Base-by-base conservation (phyloP, 2,888 invertebrate genomes). In the Eupelmus urozonus region DNA sequence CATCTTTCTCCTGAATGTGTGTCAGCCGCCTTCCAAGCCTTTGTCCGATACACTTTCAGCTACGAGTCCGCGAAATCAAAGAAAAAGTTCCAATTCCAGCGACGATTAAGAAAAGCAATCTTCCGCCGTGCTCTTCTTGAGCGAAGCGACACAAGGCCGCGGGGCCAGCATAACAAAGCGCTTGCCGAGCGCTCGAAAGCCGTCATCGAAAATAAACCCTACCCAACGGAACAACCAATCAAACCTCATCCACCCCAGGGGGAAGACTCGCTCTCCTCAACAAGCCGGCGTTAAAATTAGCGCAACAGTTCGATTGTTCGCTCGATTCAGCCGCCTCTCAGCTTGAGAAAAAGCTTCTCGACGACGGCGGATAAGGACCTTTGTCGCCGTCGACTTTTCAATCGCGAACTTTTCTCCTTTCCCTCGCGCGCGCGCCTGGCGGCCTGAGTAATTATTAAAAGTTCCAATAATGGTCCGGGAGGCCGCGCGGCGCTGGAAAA, bases 391-490 rank as follows among this genome's bases (percentile, higher is more conserved):
- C 20, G n/a, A 60, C 60, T 60, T 60, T 60, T 60, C 60, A 20
- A 60, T 60, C 34, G 27, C 16, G 25, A 27, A 18, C 59, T 29
- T 29, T 63, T 42, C 20, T 25, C 16, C 29, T 55, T 69, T 40
- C 25, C 27, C 4, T n/a, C 18, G 55, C n/a, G n/a, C n/a, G n/a
- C n/a, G 3, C 42, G 5, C 16, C 55, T 18, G n/a, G n/a, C 27
- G n/a, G n/a, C 27, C 34, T 29, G 11, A 60, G 71, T 60, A 63
- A 72, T 63, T 63, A 72, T 72, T 72, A 63, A 72, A 72, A 63
- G 63, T 72, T 72, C 9, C 40, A 63, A 72, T 63, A 63, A 63
- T 40, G 63, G 72, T n/a, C 60, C 60, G 25, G 49, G 60, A 40
- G 49, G 60, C 45, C 29, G 59, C 27, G 20, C 27, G 11, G 16